Evolutionary conservation across 2,113 vertebrate genomes (phyloP), one percentile per base, ranked within the genome.

Genomic region (Sebastes schlegelii): DNA sequence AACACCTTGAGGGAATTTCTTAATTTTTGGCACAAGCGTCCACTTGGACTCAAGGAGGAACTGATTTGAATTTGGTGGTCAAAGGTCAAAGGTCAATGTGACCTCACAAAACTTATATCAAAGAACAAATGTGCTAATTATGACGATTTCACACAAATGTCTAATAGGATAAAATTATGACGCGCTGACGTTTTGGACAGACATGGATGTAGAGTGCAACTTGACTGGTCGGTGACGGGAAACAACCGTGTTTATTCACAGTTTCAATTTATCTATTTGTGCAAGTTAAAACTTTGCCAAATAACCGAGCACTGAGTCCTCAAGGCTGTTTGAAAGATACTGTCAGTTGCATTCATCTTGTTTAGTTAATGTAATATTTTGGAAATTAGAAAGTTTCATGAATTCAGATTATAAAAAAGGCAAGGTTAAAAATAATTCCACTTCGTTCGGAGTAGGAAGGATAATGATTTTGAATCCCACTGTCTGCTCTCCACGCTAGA

Each of bases 401-500:
- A 65, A 46, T n/a, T 46, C 12, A 34, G 19, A 61, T 60, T 42
- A 40, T 71, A 46, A 51, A 63, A n/a, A 62, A 60, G 63, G 48
- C 58, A 17, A 60, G 43, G 11, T 16, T 43, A 42, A 52, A 83
- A 70, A 57, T 51, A 73, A 73, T 51, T 54, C 0, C 4, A 60
- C 34, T 79, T 23, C 4, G 23, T 80, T 48, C 3, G 40, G n/a
- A 82, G 26, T 21, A n/a, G 61, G 12, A 62, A 74, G 69, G 80
- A 75, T 65, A 17, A 66, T 73, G 48, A 62, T 74, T 66, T 60
- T 26, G 17, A 73, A 58, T 70, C 60, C 40, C 52, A 34, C 60
- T 46, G 57, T 75, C 66, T 65, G 66, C 68, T 46, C 40, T 83
- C 54, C 65, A 54, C 42, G 67, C 42, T 69, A 45, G 13, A 3